A percentile compares a stretch with the other conserved stretches of the same genome.
phyloP scores from a whole-genome alignment of 2,888 invertebrate genomes.

The Drosophila quinaria region DNA sequence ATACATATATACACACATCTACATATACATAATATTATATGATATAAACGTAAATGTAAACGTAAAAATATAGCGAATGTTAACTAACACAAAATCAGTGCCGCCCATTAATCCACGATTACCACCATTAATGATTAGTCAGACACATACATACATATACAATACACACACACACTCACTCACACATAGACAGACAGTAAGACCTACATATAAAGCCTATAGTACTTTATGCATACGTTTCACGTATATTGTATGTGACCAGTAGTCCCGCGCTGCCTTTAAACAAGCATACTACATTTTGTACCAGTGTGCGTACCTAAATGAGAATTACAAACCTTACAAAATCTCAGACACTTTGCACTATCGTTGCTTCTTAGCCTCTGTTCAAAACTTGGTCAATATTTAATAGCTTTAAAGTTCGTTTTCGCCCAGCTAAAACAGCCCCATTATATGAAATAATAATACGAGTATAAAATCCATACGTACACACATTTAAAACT shows the following conservation, averaged over 20 bases:
- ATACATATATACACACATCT: conserved; percentile 25
- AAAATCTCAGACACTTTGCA: conserved; percentile 52
- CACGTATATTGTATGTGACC: conserved; percentile 53
- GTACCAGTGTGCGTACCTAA: conserved; percentile 78
- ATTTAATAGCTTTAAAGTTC: conserved; percentile 49
- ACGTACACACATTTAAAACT: conserved; percentile 31
- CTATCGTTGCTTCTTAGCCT: conserved; percentile 61
- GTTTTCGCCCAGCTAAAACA: conserved; percentile 38
- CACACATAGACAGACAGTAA: conserved; percentile 44
- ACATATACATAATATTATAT: conserved; percentile 12
- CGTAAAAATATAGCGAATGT: conserved; percentile 65
- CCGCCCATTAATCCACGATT: conserved; percentile 81
- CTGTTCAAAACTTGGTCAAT: conserved; percentile 37
- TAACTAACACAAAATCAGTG: conserved; percentile 80
- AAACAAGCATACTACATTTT: conserved; percentile 71
- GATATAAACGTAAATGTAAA: conserved; percentile 46
- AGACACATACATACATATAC: conserved; percentile 47
- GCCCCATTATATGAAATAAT: neutral
- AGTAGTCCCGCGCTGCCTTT: conserved; percentile 75
- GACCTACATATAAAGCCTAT: conserved; percentile 47
- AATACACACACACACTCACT: conserved; percentile 37
- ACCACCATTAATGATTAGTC: conserved; percentile 77
- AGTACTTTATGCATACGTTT: conserved; percentile 50
- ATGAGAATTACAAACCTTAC: conserved; percentile 53
- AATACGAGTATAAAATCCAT: neutral